Evolutionary conservation across 2,888 invertebrate species (phyloP).

Genomic region (Platycheirus rosarum): DNA sequence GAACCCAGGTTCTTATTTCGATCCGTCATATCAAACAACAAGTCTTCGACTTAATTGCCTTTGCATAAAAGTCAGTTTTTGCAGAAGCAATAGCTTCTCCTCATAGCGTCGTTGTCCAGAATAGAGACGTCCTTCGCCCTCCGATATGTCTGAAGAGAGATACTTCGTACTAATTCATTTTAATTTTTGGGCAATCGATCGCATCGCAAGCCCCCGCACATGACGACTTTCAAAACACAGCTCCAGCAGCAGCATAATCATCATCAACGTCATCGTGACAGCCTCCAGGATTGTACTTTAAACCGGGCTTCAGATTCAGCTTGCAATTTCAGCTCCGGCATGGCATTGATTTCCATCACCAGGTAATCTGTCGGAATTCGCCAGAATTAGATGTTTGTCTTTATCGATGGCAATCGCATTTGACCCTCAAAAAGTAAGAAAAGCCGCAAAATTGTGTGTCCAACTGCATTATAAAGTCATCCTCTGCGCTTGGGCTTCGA

Average conservation of each 20-base stretch:
- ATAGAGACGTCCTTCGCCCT: background rate
- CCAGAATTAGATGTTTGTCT: conserved; percentile 60
- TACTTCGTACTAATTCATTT: conserved; percentile 68
- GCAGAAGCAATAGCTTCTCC: conserved; percentile 41
- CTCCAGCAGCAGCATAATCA: conserved; percentile 54
- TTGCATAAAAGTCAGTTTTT: conserved; percentile 50
- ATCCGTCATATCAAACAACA: conserved; percentile 41
- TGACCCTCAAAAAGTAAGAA: conserved; percentile 60
- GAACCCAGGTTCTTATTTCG: conserved; percentile 14
- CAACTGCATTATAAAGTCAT: conserved; percentile 41
- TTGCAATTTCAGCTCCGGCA: background rate
- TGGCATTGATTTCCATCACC: conserved; percentile 55
- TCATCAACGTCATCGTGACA: conserved; percentile 74
- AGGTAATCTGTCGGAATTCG: conserved; percentile 64
- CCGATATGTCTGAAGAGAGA: background rate
- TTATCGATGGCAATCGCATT: conserved; percentile 70
- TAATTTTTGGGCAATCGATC: conserved; percentile 72
- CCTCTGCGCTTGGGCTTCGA: conserved; percentile 31
- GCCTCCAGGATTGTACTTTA: conserved; percentile 71
- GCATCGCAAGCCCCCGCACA: conserved; percentile 63
- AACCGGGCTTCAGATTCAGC: conserved; percentile 34
- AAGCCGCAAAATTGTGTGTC: conserved; percentile 11
- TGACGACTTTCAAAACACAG: conserved; percentile 35
- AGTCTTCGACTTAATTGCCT: conserved; percentile 65
- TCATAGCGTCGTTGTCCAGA: conserved; percentile 19